Base-by-base conservation (phyloP, 2,888 invertebrate genomes). In the Watsonalla cultraria region DNA sequence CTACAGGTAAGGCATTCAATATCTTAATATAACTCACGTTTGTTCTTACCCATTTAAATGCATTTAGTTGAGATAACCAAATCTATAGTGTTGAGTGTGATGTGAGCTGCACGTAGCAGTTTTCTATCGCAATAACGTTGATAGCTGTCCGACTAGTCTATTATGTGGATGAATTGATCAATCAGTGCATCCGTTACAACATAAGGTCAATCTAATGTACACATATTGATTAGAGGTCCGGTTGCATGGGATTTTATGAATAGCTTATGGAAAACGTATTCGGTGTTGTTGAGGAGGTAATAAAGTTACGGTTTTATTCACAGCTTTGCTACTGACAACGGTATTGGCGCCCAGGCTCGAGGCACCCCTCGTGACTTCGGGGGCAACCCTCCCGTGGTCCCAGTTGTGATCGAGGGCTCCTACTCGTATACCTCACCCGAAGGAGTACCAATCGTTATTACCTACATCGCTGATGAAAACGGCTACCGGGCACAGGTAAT, bases 401-500 rank as follows among this genome's bases (percentile, higher is more conserved):
- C 85, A 5, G 75, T 81, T 8, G 91, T 91, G 11, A 82, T 83
- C 8, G 86, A 91, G 62, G 93, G 93, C 34, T 76, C 86, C 0
- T 93, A 85, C 84, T 80, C 89, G 39, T 92, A 88, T 80, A 90
- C 86, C 6, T 91, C 93, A 33, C 93, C 93, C 11, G 94, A 94
- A 62, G 95, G 95, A n/a, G 81, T 90, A 47, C 85, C 86, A 11
- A 86, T 93, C 65, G 72, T 82, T n/a, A 74, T 94, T 57, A 80
- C 84, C 48, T 95, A 94, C 80, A 72, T 91, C 55, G 94, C 95
- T 62, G 93, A 95, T 65, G 94, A 94, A 76, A 92, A 93, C 62
- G 95, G 95, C 56, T 95, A 93, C 91, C 93, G 92, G 60, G 92
- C 94, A 35, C 80, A 89, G 78, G 94, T 86, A 74, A 72, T 69